Conservation (phyloP, 2,888 invertebrate genomes). For the Chalcis sispes region DNA sequence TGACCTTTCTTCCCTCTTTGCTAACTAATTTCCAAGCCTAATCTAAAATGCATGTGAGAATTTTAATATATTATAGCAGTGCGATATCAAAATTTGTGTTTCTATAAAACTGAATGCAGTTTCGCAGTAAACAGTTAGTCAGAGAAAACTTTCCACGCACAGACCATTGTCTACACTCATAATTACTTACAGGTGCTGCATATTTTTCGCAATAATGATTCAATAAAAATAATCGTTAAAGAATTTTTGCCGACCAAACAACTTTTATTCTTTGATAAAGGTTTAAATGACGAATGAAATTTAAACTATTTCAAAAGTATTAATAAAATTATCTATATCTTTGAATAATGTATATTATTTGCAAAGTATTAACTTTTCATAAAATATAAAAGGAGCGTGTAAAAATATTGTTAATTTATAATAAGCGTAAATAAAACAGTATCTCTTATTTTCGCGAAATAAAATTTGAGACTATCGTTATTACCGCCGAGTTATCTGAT, state of each 20-base stretch:
- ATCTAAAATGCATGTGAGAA: neutral
- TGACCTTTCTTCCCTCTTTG: neutral
- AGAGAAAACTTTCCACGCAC: neutral
- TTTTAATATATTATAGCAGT: neutral
- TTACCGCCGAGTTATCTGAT: neutral
- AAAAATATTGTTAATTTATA: neutral
- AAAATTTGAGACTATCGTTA: constrained; percentile 18
- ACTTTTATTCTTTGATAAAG: too few species aligned
- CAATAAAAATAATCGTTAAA: too few species aligned
- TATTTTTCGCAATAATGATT: too few species aligned
- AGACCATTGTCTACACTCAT: too few species aligned
- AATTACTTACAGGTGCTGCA: too few species aligned
- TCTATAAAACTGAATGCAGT: neutral
- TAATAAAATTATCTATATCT: too few species aligned
- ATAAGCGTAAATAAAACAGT: neutral
- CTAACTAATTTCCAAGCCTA: constrained; percentile 27
- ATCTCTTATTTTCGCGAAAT: neutral
- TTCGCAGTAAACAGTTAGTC: neutral
- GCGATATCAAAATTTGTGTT: neutral
- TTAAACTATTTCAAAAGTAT: too few species aligned
- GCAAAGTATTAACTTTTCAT: too few species aligned
- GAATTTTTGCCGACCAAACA: too few species aligned
- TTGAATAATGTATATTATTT: too few species aligned
- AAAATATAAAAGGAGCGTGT: neutral
- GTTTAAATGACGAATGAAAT: too few species aligned